These are phyloP conservation scores for Hypena proboscidalis DNA, from an alignment of 2,888 invertebrate genomes.

Conservation along the genomic window DNA sequence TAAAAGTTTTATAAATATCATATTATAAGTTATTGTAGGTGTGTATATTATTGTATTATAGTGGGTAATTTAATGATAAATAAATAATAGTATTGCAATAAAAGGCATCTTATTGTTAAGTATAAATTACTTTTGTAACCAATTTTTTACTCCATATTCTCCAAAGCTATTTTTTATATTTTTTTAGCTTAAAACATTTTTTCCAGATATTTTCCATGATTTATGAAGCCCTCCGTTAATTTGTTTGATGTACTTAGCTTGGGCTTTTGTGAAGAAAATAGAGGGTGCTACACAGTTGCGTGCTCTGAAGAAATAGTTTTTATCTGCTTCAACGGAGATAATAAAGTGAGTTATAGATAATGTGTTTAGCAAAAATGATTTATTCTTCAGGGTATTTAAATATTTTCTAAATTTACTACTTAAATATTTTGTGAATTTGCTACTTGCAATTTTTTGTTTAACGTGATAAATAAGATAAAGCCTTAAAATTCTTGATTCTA, in stretches of 20 bases:
- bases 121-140: conserved; percentile 44
- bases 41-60: no score
- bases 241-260: conserved; percentile 23
- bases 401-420: no score
- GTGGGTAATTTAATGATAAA: no score
- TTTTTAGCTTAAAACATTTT: conserved; percentile 37
- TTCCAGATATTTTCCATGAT: conserved; percentile 33
- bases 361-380: no score
- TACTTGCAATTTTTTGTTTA: no score
- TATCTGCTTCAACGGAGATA: conserved; percentile 6
- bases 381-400: no score
- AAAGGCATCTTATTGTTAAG: conserved; percentile 51
- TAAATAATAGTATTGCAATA: no score
- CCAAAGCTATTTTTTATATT: conserved; percentile 27
- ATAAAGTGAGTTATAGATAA: conserved; percentile 3
- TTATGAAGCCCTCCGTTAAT: conserved; percentile 30
- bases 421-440: no score
- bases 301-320: conserved; percentile 4
- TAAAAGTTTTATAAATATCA: no score
- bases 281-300: conserved; percentile 13
- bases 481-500: no score
- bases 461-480: no score
- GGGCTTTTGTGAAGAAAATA: conserved; percentile 13
- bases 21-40: no score
- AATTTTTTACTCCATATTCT: conserved; percentile 31